These are phyloP conservation scores for Scolanthus callimorphus DNA, from an alignment of 92 coral and sea anemone species.

Conservation along the genomic window DNA sequence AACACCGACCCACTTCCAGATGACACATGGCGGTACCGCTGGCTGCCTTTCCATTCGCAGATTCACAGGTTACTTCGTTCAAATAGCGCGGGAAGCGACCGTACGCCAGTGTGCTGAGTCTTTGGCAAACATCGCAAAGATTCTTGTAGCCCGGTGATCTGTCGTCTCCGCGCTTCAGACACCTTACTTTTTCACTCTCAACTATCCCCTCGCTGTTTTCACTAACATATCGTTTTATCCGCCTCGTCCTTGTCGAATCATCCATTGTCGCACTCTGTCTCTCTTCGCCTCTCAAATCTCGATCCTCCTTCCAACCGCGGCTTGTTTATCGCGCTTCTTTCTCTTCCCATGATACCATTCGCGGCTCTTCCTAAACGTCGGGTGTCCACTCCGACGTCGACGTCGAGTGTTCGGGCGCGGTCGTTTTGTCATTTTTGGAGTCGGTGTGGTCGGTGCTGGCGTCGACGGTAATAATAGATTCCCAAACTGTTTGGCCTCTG, in stretches of 20 bases:
- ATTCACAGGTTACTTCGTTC: slow-evolving; percentile 65
- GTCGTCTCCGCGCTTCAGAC: slow-evolving; percentile 6
- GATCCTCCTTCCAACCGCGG: background rate
- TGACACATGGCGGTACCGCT: slow-evolving; percentile 1
- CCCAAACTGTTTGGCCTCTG: slow-evolving; percentile 27
- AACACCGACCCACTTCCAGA: background rate
- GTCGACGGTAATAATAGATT: slow-evolving; percentile 26
- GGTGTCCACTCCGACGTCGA: background rate
- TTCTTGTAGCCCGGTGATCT: background rate
- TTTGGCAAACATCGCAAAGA: slow-evolving; percentile 44
- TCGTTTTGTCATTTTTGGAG: background rate
- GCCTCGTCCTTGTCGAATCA: background rate
- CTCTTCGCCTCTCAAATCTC: background rate
- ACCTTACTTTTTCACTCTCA: slow-evolving; percentile 3
- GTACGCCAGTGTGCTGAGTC: slow-evolving; percentile 19
- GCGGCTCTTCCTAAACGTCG: slow-evolving; percentile 12
- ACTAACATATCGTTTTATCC: background rate
- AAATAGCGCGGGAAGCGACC: slow-evolving; percentile 57
- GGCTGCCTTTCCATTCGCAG: slow-evolving; percentile 11
- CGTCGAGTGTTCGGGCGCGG: too few relatives aligned
- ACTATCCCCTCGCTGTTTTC: slow-evolving; percentile 6
- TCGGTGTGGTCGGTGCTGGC: background rate
- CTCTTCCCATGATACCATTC: slow-evolving; percentile 1
- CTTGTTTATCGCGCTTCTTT: slow-evolving; percentile 1
- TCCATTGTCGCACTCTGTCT: background rate